A percentile compares a stretch with the other conserved stretches of the same genome.
These are phyloP conservation scores for Xenotilapia leptura DNA, from an alignment of 2,113 vertebrate species.

Conservation along the genomic window DNA sequence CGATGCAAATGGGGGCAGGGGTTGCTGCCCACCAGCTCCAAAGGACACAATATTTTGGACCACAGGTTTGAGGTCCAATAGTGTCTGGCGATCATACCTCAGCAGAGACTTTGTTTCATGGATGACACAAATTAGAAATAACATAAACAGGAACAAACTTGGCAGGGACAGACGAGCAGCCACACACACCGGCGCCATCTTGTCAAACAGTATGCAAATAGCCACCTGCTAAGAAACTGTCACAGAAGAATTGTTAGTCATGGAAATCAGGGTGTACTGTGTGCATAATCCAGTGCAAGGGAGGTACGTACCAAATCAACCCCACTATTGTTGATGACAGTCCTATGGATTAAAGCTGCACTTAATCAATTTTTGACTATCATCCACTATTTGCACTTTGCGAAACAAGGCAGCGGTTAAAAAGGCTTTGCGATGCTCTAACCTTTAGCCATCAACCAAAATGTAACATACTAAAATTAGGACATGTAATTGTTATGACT, in stretches of 20 bases:
- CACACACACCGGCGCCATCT: too few species aligned
- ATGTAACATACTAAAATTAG: neutral
- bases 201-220: too few species aligned
- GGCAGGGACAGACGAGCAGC: too few species aligned
- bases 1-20: too few species aligned
- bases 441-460: neutral
- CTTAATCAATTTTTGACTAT: neutral
- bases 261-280: constrained; percentile 7
- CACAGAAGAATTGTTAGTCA: constrained; percentile 23
- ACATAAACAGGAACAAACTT: too few species aligned
- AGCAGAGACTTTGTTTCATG: too few species aligned
- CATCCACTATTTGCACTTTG: neutral
- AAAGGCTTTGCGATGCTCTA: neutral
- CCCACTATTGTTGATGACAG: constrained; percentile 27
- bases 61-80: too few species aligned
- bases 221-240: too few species aligned
- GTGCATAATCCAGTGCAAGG: constrained; percentile 25
- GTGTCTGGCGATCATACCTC: too few species aligned
- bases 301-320: constrained; percentile 1
- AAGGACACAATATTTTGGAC: too few species aligned
- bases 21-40: too few species aligned
- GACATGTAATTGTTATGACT: neutral
- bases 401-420: neutral
- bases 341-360: constrained; percentile 9
- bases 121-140: too few species aligned